These are phyloP conservation scores for Cheilosia soror DNA, from an alignment of 2,888 invertebrate species.

Conservation along the genomic window DNA sequence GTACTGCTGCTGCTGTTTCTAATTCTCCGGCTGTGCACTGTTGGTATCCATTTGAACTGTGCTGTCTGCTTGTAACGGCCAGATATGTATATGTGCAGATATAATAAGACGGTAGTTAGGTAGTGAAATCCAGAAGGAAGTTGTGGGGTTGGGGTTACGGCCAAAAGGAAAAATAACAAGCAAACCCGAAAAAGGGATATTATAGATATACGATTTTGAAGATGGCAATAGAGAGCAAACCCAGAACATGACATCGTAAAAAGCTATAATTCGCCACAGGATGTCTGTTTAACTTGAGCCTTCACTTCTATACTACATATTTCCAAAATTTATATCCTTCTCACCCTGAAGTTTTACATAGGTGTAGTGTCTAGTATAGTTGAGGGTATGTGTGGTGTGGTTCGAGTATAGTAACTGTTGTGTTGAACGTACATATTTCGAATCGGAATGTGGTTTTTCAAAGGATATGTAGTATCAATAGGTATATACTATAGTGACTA, in stretches of 20 bases:
- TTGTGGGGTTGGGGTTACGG: conserved; percentile 13
- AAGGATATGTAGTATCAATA: background rate
- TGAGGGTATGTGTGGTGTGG: too few relatives aligned
- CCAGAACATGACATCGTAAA: conserved; percentile 78
- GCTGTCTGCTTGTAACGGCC: conserved; percentile 68
- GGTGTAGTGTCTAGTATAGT: background rate
- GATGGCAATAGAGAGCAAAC: conserved; percentile 75
- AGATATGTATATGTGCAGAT: conserved; percentile 47
- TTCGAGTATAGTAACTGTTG: conserved; percentile 46
- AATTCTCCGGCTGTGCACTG: conserved; percentile 60
- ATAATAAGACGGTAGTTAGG: conserved; percentile 62
- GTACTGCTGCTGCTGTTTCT: conserved; percentile 61
- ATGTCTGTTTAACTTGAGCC: conserved; percentile 81
- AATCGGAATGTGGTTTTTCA: conserved; percentile 58
- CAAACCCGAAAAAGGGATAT: conserved; percentile 71
- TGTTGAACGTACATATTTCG: conserved; percentile 62
- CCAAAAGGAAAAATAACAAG: conserved; percentile 58
- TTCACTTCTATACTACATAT: conserved; percentile 68
- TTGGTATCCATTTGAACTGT: conserved; percentile 69
- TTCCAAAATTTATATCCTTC: conserved; percentile 58
- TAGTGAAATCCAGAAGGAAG: conserved; percentile 37
- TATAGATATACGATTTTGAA: conserved; percentile 76
- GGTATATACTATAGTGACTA: too few relatives aligned
- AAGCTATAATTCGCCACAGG: conserved; percentile 81
- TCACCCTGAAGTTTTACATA: conserved; percentile 1